Base-by-base conservation (phyloP, 2,797 vertebrate genomes). In the Bovichtus variegatus region DNA sequence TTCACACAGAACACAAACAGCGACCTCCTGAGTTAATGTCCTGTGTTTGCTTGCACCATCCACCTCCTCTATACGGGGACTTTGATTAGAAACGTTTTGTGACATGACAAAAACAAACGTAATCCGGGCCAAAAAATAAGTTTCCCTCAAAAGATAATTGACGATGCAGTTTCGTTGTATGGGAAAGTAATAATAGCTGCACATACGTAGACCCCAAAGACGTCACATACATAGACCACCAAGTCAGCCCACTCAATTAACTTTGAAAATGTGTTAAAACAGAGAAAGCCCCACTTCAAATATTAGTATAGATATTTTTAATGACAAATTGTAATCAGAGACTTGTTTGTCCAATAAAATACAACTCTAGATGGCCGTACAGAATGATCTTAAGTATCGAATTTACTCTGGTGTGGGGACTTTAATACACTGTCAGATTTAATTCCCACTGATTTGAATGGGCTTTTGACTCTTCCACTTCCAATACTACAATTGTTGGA, bases 381-480 rank as follows among this genome's bases (percentile, higher is more conserved):
- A 34, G 50, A 57, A 50, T 36, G 19, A 34, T 38, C 47, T 44
- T 19, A 51, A 65, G 46, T 23, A n/a, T 21, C 63, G 29, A 36
- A 63, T 74, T 58, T 43, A 40, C 65, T 64, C 23, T 19, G 38
- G 15, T 19, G 9, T 64, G 60, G 40, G 54, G 23, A 51, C 27
- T 67, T 62, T 47, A 62, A 68, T 64, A 27, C 25, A 25, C 46
- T 64, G 63, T 57, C 73, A 72, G 55, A 72, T 71, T 57, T n/a
- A 29, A 76, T 76, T 57, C 19, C 18, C 15, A n/a, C 6, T 68
- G 50, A 76, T 62, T 40, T 44, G 51, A 72, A 58, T 59, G 44
- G 29, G 38, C 19, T 62, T 57, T 63, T 11, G 5, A 47, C 19
- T 68, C 50, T n/a, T n/a, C 11, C 18, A 12, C 34, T 50, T 43